Evolutionary conservation across 2,113 vertebrate species (phyloP).

Genomic region (Pseudorhombus dupliciocellatus): DNA sequence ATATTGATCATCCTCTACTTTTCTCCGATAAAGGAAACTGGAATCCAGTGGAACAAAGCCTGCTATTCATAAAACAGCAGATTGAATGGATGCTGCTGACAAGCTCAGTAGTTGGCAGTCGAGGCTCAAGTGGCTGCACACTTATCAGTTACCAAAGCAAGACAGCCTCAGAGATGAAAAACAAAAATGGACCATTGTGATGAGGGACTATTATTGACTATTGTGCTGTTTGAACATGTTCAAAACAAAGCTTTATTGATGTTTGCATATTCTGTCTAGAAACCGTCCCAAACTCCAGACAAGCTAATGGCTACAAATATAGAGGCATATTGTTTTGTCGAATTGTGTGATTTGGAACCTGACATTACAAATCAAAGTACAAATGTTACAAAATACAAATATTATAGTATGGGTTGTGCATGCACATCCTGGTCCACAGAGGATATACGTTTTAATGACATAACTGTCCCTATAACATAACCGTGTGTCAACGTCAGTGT

Average conservation of each 20-base stretch:
- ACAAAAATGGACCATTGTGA: constrained; percentile 8
- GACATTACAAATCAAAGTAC: no score
- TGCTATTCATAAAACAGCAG: constrained; percentile 56
- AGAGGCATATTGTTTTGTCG: no score
- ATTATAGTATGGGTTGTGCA: no score
- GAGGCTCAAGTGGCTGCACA: constrained; percentile 9
- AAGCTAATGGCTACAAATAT: no score
- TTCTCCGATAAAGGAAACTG: constrained; percentile 33
- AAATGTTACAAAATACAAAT: no score
- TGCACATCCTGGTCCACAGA: no score
- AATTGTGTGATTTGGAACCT: neutral
- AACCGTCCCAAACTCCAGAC: neutral
- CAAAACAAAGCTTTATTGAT: constrained; percentile 17
- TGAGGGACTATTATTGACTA: neutral
- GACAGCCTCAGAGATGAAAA: constrained; percentile 24
- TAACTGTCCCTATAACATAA: no score
- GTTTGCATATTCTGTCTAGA: neutral
- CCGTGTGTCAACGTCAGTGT: no score
- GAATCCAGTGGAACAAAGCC: constrained; percentile 50
- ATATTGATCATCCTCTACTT: constrained; percentile 55
- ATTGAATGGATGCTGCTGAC: constrained; percentile 47
- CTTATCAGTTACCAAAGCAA: constrained; percentile 19
- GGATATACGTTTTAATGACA: no score
- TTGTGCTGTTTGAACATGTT: constrained; percentile 12
- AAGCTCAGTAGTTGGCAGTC: constrained; percentile 7